Evolutionary conservation across 2,888 invertebrate genomes (phyloP), one percentile per base, ranked within the genome.

Genomic region (Cheilosia pagana): DNA sequence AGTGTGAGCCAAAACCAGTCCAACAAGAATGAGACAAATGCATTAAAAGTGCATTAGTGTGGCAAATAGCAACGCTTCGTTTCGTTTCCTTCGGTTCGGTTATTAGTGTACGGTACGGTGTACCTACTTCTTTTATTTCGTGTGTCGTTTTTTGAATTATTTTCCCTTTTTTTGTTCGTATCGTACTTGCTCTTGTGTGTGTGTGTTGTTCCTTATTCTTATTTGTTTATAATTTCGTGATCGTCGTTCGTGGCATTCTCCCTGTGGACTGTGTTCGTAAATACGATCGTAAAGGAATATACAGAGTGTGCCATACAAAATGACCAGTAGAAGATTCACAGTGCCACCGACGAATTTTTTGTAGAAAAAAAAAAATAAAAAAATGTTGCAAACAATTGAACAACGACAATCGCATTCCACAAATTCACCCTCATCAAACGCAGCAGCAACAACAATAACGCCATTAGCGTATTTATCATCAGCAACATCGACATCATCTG

Each of bases 351-450:
- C 70, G 12, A 60, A 21, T 68, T 68, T 50, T 52, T 43, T 60
- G 45, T 55, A 23, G 35, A 79, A 50, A 35, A 45, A 89, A 87
- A 45, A 89, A 87, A 88, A 89, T 89, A 43, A 35, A 50, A 89
- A 87, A 88, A 90, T 90, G 89, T 88, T 89, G 88, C 88, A 89
- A 87, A 87, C 88, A 75, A 85, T 88, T 79, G 89, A 89, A 74
- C 86, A 88, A 75, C 86, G 87, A 67, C 87, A 87, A 79, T 75
- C 63, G 41, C 78, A 81, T 39, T 74, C 68, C 19, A 75, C 82
- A 68, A 71, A 65, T 23, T 75, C 75, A 65, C 52, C 86, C 12
- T 59, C 86, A 25, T 85, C 88, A 55, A 81, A 87, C 74, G 41
- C 82, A 59, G 82, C 75, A 67, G 57, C 72, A 65, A 67, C 86